Evolutionary conservation across 2,797 vertebrate species (phyloP), one percentile per base, ranked within the genome.

Genomic region (Lacerta bilineata): DNA sequence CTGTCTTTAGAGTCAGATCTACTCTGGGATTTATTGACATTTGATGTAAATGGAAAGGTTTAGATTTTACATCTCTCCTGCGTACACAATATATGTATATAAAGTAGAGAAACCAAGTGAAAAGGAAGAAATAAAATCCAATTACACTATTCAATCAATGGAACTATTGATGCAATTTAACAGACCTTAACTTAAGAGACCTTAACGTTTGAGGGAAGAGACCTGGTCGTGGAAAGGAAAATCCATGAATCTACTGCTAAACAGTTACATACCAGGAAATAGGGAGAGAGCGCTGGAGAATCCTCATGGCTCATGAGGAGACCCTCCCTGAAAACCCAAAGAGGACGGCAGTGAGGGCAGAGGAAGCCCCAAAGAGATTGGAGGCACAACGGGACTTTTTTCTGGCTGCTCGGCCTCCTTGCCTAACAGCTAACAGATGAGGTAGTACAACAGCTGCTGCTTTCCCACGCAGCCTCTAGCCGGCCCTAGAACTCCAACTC

Each of bases 1-100:
- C 23, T 89, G 66, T 80, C 83, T 89, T 88, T 79, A 66, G 55
- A 85, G n/a, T 85, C 55, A 75, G 78, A 50, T 81, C 83, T 55
- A 11, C n/a, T 75, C 69, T 89, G 83, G 59, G 59, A 89, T 85
- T 81, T 80, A 74, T 20, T 85, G 78, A 55, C 33, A 50, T 89
- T 81, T 75, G 78, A 75, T 85, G 61, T 81, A 76, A 81, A 89
- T n/a, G 43, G 78, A 85, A 85, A 81, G 71, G 29, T 68, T 27
- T 80, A 23, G 50, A 33, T 55, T 55, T 36, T 78, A 83, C 18
- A 50, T 66, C 69, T 43, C 78, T 59, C 33, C 5, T 17, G 20
- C 23, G 27, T 50, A 71, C 39, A 64, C 74, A 20, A 25, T 61
- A 50, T 59, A 46, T 61, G 33, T 59, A 43, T 39, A 71, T 72